These are phyloP conservation scores for Mylabris phalerata DNA, from an alignment of 1,140 invertebrate genomes.

Conservation along the genomic window DNA sequence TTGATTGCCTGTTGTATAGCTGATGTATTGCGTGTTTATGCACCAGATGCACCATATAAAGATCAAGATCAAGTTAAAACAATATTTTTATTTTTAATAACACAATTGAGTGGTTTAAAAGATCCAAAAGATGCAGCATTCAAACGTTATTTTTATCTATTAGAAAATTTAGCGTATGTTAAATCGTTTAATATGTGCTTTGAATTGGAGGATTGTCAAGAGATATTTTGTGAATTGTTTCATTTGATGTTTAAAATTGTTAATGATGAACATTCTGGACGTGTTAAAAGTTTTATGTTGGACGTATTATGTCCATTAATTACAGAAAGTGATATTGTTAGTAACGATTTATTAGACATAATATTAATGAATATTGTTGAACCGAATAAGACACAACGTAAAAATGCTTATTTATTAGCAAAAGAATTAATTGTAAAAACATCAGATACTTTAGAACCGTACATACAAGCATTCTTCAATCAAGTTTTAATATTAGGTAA, in stretches of 20 bases:
- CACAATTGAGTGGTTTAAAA: constrained; percentile 86
- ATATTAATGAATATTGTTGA: constrained; percentile 94
- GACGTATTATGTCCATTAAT: constrained; percentile 92
- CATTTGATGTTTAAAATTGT: constrained; percentile 95
- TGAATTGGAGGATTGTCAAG: constrained; percentile 93
- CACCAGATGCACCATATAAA: constrained; percentile 96
- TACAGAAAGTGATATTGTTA: constrained; percentile 90
- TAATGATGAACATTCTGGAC: constrained; percentile 91
- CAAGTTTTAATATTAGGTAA: constrained; percentile 88
- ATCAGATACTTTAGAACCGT: constrained; percentile 84
- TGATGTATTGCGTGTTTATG: constrained; percentile 94
- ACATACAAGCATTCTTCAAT: constrained; percentile 94
- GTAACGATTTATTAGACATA: constrained; percentile 88
- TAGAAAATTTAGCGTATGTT: constrained; percentile 94
- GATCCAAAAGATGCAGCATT: constrained; percentile 97
- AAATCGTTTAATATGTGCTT: constrained; percentile 99
- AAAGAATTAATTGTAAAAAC: constrained; percentile 89
- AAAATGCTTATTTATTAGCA: constrained; percentile 84
- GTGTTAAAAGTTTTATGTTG: constrained; percentile 94
- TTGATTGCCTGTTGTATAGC: constrained; percentile 95
- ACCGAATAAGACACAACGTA: constrained; percentile 86
- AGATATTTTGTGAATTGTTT: constrained; percentile 92
- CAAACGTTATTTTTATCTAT: constrained; percentile 92
- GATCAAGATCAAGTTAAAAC: constrained; percentile 89
- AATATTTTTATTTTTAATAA: constrained; percentile 93